Conservation (phyloP, 2,113 vertebrate genomes). For the Corvus hawaiiensis region DNA sequence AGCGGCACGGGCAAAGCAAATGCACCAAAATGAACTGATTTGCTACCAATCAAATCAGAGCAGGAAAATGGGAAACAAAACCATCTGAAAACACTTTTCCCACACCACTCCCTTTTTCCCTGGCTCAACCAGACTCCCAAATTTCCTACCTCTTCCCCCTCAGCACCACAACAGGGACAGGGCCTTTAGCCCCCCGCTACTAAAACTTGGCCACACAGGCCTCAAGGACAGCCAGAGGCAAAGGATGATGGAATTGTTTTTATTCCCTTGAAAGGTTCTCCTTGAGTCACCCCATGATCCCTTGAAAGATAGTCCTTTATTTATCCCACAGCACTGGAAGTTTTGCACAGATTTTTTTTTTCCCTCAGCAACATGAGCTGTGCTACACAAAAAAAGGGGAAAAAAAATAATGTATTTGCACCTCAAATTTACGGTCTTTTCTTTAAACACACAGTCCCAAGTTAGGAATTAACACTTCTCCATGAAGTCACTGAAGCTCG, state of each 20-base stretch:
- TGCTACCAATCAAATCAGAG: too few relatives aligned
- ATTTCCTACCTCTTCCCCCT: not conserved
- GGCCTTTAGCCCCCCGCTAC: not conserved
- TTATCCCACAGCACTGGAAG: not conserved
- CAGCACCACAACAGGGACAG: not conserved
- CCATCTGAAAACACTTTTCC: too few relatives aligned
- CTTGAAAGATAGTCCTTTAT: not conserved
- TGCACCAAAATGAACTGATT: not conserved
- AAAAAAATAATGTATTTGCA: fast-evolving
- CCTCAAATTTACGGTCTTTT: fast-evolving
- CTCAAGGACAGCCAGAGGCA: not conserved
- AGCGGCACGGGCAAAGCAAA: not conserved
- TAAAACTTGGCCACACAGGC: not conserved
- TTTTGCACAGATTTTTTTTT: fast-evolving
- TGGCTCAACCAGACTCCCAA: not conserved
- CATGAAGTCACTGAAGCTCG: not conserved
- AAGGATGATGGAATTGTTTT: not conserved
- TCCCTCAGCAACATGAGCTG: not conserved
- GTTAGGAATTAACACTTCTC: not conserved
- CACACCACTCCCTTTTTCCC: not conserved
- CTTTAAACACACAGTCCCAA: too few relatives aligned
- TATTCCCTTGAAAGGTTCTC: not conserved
- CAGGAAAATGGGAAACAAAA: not conserved
- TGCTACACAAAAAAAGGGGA: fast-evolving
- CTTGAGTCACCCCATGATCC: not conserved